Base-by-base conservation (phyloP, 2,888 invertebrate species). In the Achlya flavicornis region DNA sequence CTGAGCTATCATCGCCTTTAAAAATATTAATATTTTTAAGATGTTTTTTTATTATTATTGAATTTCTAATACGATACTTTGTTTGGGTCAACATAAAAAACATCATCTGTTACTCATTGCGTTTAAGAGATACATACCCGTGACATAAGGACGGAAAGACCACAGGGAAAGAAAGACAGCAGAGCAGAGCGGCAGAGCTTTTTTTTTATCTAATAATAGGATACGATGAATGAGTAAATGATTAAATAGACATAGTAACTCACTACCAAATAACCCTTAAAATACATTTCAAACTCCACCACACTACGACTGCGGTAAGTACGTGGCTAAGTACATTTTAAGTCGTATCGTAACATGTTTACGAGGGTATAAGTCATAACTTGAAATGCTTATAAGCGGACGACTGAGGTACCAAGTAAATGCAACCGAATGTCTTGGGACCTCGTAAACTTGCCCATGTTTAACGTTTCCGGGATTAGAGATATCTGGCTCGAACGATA, bases 321-420 rank as follows among this genome's bases (percentile, higher is more conserved):
- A 19, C 19, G 26, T 60, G 43, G 41, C 8, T 41, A 14, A 60
- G 60, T 60, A 60, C 60, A 12, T n/a, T n/a, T 33, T 19, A 16
- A 60, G 41, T 41, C 11, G 19, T 53, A 10, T 53, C 60, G 60
- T 60, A 41, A 60, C 60, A 35, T n/a, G 16, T 60, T 60, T 60
- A 60, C 41, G 60, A 60, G 16, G 60, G 60, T 19, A 41, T 53
- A 19, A 14, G 60, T 41, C 60, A 60, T 60, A 60, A 60, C 60
- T 59, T 41, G 10, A 41, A 59, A 14, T 41, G 19, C 41, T 41
- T 41, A 16, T 43, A 53, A 10, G 10, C 53, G 53, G 2, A 19
- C 8, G 53, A 53, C 60, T 41, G 38, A 38, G 19, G 41, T 41
- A 19, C 41, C 41, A 43, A 60, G 41, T 60, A 60, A 53, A 41